Percentiles rank a stretch among this genome's conserved stretches.
Conservation (phyloP, 2,113 vertebrate genomes). For the Malurus melanocephalus region DNA sequence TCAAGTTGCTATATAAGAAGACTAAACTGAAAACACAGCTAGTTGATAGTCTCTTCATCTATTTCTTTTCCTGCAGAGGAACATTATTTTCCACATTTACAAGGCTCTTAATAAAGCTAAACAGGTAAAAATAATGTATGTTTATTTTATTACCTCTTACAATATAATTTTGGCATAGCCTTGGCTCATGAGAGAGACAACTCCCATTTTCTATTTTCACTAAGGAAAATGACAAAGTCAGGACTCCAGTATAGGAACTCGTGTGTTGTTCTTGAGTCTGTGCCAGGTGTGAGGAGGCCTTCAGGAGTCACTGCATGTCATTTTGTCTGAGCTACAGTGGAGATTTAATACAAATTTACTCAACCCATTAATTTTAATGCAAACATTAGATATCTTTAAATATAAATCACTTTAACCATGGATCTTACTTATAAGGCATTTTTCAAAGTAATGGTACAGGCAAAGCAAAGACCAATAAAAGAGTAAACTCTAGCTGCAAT, state of each 20-base stretch:
- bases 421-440: background rate
- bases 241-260: slow-evolving; percentile 38
- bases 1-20: background rate
- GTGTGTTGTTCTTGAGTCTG: slow-evolving; percentile 35
- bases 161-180: background rate
- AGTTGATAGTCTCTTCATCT: background rate
- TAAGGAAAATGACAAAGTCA: slow-evolving; percentile 54
- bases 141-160: background rate
- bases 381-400: background rate
- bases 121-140: background rate
- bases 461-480: background rate
- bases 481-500: background rate
- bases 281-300: slow-evolving; percentile 32
- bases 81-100: background rate
- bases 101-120: background rate
- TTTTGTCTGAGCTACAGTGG: background rate
- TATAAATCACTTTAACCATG: background rate
- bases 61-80: background rate
- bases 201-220: slow-evolving; percentile 48
- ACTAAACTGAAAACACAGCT: background rate
- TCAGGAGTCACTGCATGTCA: background rate
- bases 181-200: slow-evolving; percentile 7
- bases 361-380: background rate
- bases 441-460: background rate
- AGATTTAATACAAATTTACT: background rate